Evolutionary conservation across 2,113 vertebrate genomes (phyloP), one percentile per base, ranked within the genome.

Genomic region (Rhea pennata): DNA sequence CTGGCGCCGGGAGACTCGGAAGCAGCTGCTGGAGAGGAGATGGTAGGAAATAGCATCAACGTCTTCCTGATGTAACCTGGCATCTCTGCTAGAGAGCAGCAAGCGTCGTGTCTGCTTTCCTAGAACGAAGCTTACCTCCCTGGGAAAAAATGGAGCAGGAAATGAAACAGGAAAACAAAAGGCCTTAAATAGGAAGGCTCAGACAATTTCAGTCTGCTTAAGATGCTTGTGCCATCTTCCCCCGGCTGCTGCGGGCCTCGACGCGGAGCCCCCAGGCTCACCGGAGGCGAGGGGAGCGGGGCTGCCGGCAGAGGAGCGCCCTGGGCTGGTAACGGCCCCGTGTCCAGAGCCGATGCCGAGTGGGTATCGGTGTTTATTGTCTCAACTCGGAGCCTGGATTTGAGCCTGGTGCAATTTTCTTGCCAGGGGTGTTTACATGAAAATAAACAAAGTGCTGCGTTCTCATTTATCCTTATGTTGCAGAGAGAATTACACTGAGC

Each of bases 281-380:
- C 15, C 5, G 2, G 71, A 19, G 16, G 12, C 20, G 40, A 46
- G 46, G 46, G 36, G 36, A 36, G 36, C 36, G 36, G 36, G 36
- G 36, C 36, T 36, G 36, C 36, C 36, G 36, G 36, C 36, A 36
- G 36, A 36, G 46, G 46, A 67, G 39, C 40, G 69, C 40, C 0
- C n/a, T 12, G 66, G 1, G 29, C 5, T 5, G 7, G 0, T 4
- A 22, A 6, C 19, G 7, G 80, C 39, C 4, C 31, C 6, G 10
- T 15, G 40, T 36, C 42, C 76, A 11, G 14, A 24, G 70, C 69
- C 15, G 56, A 2, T 17, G 22, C 51, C 86, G 19, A 48, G 27
- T 48, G 46, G 78, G 51, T n/a, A 51, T 39, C 71, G 5, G 46
- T 10, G 1, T 27, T 59, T 29, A 9, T 21, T 16, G 36, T 36